Conservation (phyloP, 2,888 invertebrate species). For the Ectobius pallidus region DNA sequence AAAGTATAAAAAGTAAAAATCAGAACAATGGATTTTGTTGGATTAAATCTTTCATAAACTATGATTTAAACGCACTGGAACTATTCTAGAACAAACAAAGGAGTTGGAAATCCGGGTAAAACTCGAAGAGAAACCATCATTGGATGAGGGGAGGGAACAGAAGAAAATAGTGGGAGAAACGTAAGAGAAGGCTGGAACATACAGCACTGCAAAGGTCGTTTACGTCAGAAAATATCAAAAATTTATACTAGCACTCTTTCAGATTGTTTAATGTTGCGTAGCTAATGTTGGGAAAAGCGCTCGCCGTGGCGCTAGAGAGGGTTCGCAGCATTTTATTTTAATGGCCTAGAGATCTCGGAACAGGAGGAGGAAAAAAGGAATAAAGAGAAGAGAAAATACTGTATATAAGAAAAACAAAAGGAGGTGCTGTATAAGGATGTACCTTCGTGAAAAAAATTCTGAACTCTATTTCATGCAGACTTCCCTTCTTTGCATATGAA, state of each 20-base stretch:
- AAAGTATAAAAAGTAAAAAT: too few species aligned
- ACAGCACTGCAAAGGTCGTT: constrained; percentile 33
- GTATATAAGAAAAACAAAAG: constrained; percentile 16
- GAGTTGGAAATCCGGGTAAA: too few species aligned
- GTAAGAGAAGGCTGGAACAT: constrained; percentile 21
- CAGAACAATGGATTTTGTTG: too few species aligned
- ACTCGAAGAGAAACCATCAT: too few species aligned
- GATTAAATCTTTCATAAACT: too few species aligned
- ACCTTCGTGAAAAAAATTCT: too few species aligned
- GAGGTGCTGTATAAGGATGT: not conserved
- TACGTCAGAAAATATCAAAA: constrained; percentile 44
- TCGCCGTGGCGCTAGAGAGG: not conserved
- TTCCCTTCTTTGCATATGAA: too few species aligned
- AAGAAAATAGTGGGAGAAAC: too few species aligned
- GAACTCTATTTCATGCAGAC: too few species aligned
- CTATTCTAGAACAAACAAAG: too few species aligned
- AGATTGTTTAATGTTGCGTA: constrained; percentile 44
- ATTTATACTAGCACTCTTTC: constrained; percentile 41
- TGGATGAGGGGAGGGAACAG: too few species aligned
- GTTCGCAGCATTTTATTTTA: constrained; percentile 37
- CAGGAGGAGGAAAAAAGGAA: constrained; percentile 20
- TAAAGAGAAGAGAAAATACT: constrained; percentile 16
- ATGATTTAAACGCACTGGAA: too few species aligned
- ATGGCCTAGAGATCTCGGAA: constrained; percentile 24
- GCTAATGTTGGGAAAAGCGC: constrained; percentile 32